phyloP scores from a whole-genome alignment of 2,888 invertebrate species.

The Aporophyla lueneburgensis region DNA sequence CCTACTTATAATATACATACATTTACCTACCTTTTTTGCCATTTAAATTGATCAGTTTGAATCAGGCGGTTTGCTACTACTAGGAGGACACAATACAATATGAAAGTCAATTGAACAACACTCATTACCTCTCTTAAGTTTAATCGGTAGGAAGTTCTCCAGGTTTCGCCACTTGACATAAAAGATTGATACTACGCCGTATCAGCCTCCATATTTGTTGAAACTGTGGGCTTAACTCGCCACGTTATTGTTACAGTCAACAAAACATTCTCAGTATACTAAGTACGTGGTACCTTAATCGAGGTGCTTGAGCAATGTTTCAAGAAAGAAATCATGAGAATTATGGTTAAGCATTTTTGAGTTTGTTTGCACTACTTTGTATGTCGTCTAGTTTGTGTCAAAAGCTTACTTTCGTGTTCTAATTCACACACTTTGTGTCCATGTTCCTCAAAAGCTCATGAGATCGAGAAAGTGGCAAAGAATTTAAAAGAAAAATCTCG shows the following conservation, averaged over 20 bases:
- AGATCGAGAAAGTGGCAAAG: constrained; percentile 11
- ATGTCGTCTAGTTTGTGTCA: constrained; percentile 47
- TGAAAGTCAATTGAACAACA: constrained; percentile 12
- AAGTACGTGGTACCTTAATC: constrained; percentile 70
- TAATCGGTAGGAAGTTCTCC: constrained; percentile 43
- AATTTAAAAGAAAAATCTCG: constrained; percentile 7
- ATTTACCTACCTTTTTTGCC: no score
- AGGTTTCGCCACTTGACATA: constrained; percentile 60
- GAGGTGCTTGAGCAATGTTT: constrained; percentile 70
- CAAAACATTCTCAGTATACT: constrained; percentile 67
- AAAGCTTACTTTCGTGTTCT: constrained; percentile 46
- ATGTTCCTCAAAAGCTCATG: constrained; percentile 17
- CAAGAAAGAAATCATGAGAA: constrained; percentile 56
- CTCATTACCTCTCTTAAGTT: constrained; percentile 21
- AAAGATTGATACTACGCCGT: constrained; percentile 64
- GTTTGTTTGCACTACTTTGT: constrained; percentile 48
- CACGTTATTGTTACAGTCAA: constrained; percentile 77
- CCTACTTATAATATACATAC: no score
- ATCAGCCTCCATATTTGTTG: constrained; percentile 73
- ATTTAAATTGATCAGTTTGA: no score
- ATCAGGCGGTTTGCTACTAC: neutral
- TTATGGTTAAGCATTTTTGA: constrained; percentile 41
- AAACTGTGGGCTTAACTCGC: constrained; percentile 73
- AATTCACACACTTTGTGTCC: constrained; percentile 34
- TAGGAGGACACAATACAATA: neutral